A percentile compares a stretch with the other conserved stretches of the same genome.
Conservation (phyloP, 2,888 invertebrate species). For the Minunthozetes semirufus region DNA sequence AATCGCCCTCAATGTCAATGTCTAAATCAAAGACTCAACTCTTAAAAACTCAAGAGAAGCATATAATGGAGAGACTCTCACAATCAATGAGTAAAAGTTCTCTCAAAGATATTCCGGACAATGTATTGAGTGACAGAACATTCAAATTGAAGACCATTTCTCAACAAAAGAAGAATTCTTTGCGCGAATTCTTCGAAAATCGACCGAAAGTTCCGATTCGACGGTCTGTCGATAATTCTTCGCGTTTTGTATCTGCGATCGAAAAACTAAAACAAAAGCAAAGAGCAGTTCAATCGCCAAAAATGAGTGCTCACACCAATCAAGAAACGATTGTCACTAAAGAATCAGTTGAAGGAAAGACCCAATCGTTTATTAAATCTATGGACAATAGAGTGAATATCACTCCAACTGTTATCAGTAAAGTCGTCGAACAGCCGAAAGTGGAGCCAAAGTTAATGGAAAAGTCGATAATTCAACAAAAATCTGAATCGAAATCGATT, state of each 20-base stretch:
- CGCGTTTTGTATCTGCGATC: slow-evolving; percentile 36
- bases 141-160: slow-evolving; percentile 19
- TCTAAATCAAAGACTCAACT: too few relatives aligned
- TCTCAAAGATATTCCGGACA: neutral
- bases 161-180: neutral
- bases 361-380: neutral
- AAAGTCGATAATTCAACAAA: too few relatives aligned
- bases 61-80: neutral
- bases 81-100: slow-evolving; percentile 9
- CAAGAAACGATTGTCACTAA: neutral
- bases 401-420: neutral
- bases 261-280: slow-evolving; percentile 33
- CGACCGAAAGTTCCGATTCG: slow-evolving; percentile 33
- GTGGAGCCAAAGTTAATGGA: too few relatives aligned
- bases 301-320: neutral
- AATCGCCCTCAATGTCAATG: neutral
- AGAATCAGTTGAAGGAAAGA: neutral
- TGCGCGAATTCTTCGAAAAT: slow-evolving; percentile 21
- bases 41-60: neutral
- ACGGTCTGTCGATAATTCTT: slow-evolving; percentile 23
- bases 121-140: neutral
- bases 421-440: neutral
- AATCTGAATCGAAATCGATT: too few relatives aligned
- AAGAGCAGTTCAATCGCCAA: neutral
- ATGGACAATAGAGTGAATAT: neutral